A percentile compares a stretch with the other conserved stretches of the same genome.
These are phyloP conservation scores for Dorcus hopei DNA, from an alignment of 2,888 invertebrate species.

Conservation along the genomic window DNA sequence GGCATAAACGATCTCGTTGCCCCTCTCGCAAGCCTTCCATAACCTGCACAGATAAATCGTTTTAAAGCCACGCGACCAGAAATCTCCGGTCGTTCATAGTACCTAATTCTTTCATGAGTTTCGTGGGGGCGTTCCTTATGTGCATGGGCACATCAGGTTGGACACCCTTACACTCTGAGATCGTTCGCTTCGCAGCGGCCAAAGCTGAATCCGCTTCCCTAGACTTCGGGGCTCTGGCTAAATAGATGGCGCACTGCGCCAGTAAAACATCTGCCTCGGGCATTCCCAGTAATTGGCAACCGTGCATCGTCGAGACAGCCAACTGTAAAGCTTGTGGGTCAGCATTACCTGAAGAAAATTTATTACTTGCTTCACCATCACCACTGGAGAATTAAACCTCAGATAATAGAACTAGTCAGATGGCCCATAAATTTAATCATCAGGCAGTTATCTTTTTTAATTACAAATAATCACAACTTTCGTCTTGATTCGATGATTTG, in stretches of 20 bases:
- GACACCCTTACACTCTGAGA: slow-evolving; percentile 63
- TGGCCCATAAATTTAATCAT: too few species aligned
- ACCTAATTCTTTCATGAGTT: slow-evolving; percentile 73
- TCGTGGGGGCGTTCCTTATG: slow-evolving; percentile 77
- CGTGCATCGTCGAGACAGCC: slow-evolving; percentile 73
- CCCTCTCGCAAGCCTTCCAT: slow-evolving; percentile 56
- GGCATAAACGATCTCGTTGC: slow-evolving; percentile 66
- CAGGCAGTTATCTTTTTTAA: too few species aligned
- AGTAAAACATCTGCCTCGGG: slow-evolving; percentile 77
- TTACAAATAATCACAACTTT: too few species aligned
- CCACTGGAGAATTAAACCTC: not conserved
- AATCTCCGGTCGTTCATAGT: slow-evolving; percentile 21
- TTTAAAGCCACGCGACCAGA: too few species aligned
- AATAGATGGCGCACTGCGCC: slow-evolving; percentile 73
- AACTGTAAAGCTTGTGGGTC: slow-evolving; percentile 63
- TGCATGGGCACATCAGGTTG: slow-evolving; percentile 75
- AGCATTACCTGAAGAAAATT: slow-evolving; percentile 56
- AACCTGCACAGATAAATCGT: slow-evolving; percentile 50
- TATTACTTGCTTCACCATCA: not conserved
- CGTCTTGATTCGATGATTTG: too few species aligned
- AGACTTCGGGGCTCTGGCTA: slow-evolving; percentile 76
- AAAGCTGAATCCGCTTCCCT: slow-evolving; percentile 56
- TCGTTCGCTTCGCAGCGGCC: slow-evolving; percentile 56
- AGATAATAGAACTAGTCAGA: too few species aligned
- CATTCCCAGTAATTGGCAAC: slow-evolving; percentile 77